Base-by-base conservation (phyloP, 37 sponge, comb jelly and placozoan species). In the Crambe crambe region DNA sequence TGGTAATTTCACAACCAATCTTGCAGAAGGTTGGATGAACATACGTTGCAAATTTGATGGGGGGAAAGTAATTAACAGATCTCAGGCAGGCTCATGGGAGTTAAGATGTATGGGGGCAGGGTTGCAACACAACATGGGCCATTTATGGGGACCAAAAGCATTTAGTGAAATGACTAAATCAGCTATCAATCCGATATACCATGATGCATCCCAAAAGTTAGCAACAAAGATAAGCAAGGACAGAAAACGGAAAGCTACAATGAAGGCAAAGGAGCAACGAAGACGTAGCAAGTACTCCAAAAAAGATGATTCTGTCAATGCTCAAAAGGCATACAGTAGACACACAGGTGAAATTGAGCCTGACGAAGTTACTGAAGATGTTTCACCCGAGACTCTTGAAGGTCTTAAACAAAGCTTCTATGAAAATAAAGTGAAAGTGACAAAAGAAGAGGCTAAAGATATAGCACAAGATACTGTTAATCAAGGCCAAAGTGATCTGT, bases 11-110 rank as follows among this genome's bases (percentile, higher is more conserved):
- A 85, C 85, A 8, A 85, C 78, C 9, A 77, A 85, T 42, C n/a
- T 77, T 0, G 85, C 72, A 15, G 78, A 85, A 60, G 10, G 54
- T 2, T 85, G 85, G 85, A 85, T 85, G 85, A 56, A 85, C 21
- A 77, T 85, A 18, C 41, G 84, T n/a, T 56, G 27, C 20, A 83
- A 83, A 35, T 77, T 70, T 70, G 78, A 85, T 85, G 78, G 85
- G 21, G 78, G 85, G 21, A 77, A 77, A 40, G 70, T 68, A 37
- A 85, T 77, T 17, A 85, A 77, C 34, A 60, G 78, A 26, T 65
- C 58, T 1, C 84, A 83, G 23, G 38, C 71, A 42, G 78, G 78
- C 0, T 82, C 82, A 40, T 82, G 73, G 66, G 43, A 82, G 44
- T 25, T 58, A 22, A 37, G 74, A 3, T 82, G 82, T 30, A 42